Base-by-base conservation (phyloP, 2,888 invertebrate species). In the Alviniconcha strummeri region DNA sequence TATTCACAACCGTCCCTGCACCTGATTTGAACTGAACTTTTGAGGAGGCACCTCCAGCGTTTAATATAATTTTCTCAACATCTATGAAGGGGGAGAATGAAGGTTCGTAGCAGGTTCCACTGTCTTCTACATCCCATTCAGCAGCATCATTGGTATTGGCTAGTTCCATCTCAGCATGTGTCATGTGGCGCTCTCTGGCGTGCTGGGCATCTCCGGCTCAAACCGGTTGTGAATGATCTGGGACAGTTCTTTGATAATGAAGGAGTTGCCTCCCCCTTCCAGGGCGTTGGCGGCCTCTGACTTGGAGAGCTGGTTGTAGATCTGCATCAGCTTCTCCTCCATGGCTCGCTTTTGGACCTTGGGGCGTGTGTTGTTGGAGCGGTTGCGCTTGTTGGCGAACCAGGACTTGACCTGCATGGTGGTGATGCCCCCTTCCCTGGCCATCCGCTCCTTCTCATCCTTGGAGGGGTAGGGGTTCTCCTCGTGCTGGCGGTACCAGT, bases 361-460 rank as follows among this genome's bases (percentile, higher is more conserved):
- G 9, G 91, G 91, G 11, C 91, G 89, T 8, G 91, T 92, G 88
- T 92, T 92, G 87, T 91, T 90, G 85, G 89, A 91, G 71, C 92
- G 88, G 84, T 91, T 92, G 56, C 92, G 89, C 85, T 91, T 91
- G 87, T 92, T 92, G 8, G 92, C 91, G 83, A 92, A 92, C 92
- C 92, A 92, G 4, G 92, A 92, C 86, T 92, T 92, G 19, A 92
- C 92, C 87, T 92, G 92, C 67, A 77, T 86, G 11, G 90, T 84
- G 67, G 89, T 89, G 82, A 92, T 89, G 56, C 90, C 89, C 17
- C 92, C 92, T 15, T 89, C 86, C 75, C 80, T 84, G 1, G 92
- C 91, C 84, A 92, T 88, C 15, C 85, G 76, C 72, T 91, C 90
- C 71, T 90, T 90, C 36, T 92, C 90, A 15, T 86, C 89, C 78